phyloP scores from a whole-genome alignment of 2,113 vertebrate genomes.

The Cairina moschata region DNA sequence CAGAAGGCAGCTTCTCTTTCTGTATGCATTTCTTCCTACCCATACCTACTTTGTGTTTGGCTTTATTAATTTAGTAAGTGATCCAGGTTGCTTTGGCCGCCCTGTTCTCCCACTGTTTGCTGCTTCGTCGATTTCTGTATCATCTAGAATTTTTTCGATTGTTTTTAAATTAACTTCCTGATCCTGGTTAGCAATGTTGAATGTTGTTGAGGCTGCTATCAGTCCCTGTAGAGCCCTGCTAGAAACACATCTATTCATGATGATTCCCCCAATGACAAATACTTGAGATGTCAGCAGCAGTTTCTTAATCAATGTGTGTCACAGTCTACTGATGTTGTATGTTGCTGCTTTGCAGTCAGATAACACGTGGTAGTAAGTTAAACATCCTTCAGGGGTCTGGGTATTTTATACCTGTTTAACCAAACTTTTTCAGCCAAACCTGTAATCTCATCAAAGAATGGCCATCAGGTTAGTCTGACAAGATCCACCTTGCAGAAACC shows the following conservation, averaged over 20 bases:
- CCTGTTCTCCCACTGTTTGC: not conserved
- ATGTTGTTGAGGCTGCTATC: not conserved
- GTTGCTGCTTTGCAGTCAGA: not conserved
- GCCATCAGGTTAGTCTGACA: not conserved
- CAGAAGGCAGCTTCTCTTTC: not conserved
- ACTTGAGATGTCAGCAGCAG: not conserved
- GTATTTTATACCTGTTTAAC: not conserved
- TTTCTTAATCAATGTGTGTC: not conserved
- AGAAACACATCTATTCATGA: not conserved
- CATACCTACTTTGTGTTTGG: not conserved
- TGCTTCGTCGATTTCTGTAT: not conserved
- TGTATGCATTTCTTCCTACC: not conserved
- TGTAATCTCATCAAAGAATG: not conserved
- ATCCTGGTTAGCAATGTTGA: not conserved
- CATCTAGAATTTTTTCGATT: not conserved
- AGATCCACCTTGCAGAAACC: not conserved
- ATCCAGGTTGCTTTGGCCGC: not conserved
- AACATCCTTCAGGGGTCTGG: not conserved
- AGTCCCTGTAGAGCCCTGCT: not conserved
- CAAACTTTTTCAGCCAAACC: not conserved
- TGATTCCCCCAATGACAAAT: not conserved
- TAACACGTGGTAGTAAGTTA: not conserved
- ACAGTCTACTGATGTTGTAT: not conserved
- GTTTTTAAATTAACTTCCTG: not conserved
- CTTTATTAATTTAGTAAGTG: not conserved